Percentiles rank a stretch among this genome's conserved stretches.
phyloP scores from a whole-genome alignment of 2,113 vertebrate species.

The Hydrochoerus hydrochaeris region DNA sequence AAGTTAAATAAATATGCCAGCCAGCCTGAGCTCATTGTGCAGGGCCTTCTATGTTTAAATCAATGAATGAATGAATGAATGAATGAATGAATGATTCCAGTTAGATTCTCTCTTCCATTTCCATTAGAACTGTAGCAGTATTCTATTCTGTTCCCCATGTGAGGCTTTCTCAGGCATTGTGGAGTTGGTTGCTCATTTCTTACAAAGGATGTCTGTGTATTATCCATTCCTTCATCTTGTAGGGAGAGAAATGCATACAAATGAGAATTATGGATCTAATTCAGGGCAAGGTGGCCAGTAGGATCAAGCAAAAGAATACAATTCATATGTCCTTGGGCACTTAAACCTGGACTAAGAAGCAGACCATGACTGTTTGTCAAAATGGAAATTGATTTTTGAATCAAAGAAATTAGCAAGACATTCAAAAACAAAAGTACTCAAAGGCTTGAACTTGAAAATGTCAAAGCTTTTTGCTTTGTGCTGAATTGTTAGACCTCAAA shows the following conservation, averaged over 20 bases:
- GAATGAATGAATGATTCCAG: not conserved
- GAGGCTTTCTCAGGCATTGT: not conserved
- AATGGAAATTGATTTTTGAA: slow-evolving; percentile 78
- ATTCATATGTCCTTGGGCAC: slow-evolving; percentile 42
- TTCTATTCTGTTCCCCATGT: not conserved
- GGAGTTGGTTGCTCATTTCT: not conserved
- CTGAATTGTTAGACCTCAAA: slow-evolving; percentile 48
- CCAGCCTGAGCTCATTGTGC: not conserved
- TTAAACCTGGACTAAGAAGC: slow-evolving; percentile 56
- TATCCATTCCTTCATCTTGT: not conserved
- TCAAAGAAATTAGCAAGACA: slow-evolving; percentile 66
- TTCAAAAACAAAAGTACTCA: slow-evolving; percentile 52
- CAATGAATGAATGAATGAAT: too few species aligned
- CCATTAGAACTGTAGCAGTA: not conserved
- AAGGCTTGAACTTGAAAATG: slow-evolving; percentile 64
- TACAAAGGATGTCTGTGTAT: not conserved
- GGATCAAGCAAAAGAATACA: slow-evolving; percentile 61
- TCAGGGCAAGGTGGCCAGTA: slow-evolving; percentile 44
- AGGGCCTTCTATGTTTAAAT: not conserved
- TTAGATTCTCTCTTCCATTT: not conserved
- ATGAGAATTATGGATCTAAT: slow-evolving; percentile 63
- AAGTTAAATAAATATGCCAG: not conserved
- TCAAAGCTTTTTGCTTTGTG: slow-evolving; percentile 51
- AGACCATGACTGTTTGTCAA: slow-evolving; percentile 69
- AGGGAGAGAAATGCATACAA: slow-evolving; percentile 57